Evolutionary conservation across 30 jellyfish, hydroid and myxozoan genomes (phyloP).

Genomic region (Chrysaora quinquecirrha): DNA sequence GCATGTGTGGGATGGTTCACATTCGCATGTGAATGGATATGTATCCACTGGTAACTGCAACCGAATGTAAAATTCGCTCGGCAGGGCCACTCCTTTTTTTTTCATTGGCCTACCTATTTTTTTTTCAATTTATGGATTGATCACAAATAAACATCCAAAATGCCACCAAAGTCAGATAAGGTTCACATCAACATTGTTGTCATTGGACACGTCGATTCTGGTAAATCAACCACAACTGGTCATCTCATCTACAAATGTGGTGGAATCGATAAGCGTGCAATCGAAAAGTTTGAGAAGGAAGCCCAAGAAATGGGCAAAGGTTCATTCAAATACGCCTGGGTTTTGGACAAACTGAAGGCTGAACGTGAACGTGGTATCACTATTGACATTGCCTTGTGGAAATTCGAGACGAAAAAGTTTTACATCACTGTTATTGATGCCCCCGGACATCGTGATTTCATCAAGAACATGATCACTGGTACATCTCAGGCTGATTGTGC

Average conservation of each 20-base stretch:
- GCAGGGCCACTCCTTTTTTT: too few species aligned
- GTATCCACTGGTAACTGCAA: too few species aligned
- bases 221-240: conserved; percentile 98
- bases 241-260: conserved; percentile 98
- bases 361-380: conserved; percentile 99
- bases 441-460: conserved; percentile 99
- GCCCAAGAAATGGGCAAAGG: conserved; percentile 99
- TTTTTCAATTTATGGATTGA: too few species aligned
- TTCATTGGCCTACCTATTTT: too few species aligned
- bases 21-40: too few species aligned
- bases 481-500: conserved; percentile 99
- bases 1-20: too few species aligned
- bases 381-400: conserved; percentile 93
- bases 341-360: conserved; percentile 93
- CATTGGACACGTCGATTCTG: conserved; percentile 99
- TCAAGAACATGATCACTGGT: conserved; percentile 99
- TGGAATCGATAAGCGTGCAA: conserved; percentile 97
- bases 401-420: conserved; percentile 73
- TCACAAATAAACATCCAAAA: too few species aligned
- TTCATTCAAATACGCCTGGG: conserved; percentile 99
- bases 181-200: conserved; percentile 90
- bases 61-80: too few species aligned
- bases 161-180: conserved; percentile 47
- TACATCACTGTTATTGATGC: conserved; percentile 96
- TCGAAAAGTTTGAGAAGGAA: conserved; percentile 97